Conservation (phyloP, 2,113 vertebrate species). For the Poeciliopsis prolifica region DNA sequence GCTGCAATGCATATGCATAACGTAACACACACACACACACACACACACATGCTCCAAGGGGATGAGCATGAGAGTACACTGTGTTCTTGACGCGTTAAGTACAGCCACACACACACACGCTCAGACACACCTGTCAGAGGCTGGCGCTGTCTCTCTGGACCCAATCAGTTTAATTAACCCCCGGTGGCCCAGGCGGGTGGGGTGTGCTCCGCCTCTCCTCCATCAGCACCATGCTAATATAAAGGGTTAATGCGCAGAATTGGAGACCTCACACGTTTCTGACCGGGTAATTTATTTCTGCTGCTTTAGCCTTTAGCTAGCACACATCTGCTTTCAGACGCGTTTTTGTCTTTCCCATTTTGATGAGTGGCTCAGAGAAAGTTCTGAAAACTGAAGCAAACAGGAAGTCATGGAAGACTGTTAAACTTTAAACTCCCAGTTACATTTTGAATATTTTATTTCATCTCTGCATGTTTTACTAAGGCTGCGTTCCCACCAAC, state of each 20-base stretch:
- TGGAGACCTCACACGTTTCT: no score
- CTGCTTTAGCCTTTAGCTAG: no score
- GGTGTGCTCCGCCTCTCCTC: not conserved
- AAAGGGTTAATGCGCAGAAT: no score
- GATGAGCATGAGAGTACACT: slow-evolving; percentile 59
- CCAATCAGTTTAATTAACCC: slow-evolving; percentile 87
- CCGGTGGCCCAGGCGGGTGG: slow-evolving; percentile 67
- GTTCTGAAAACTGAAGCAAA: not conserved
- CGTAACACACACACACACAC: not conserved
- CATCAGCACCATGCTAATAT: no score
- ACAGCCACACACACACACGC: slow-evolving; percentile 53
- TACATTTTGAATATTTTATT: no score
- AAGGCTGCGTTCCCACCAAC: no score
- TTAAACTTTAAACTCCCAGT: no score
- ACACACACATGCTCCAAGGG: slow-evolving; percentile 38
- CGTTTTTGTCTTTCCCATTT: not conserved
- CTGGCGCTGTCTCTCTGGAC: slow-evolving; percentile 78
- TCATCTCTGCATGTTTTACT: no score
- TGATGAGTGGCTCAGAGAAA: not conserved
- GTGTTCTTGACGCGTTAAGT: slow-evolving; percentile 61
- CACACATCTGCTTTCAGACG: no score
- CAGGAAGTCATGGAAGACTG: not conserved
- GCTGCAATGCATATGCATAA: slow-evolving; percentile 29
- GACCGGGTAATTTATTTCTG: no score
- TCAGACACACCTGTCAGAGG: slow-evolving; percentile 77